Conservation (phyloP, 2,113 vertebrate species). For the Rhagologus leucostigma region DNA sequence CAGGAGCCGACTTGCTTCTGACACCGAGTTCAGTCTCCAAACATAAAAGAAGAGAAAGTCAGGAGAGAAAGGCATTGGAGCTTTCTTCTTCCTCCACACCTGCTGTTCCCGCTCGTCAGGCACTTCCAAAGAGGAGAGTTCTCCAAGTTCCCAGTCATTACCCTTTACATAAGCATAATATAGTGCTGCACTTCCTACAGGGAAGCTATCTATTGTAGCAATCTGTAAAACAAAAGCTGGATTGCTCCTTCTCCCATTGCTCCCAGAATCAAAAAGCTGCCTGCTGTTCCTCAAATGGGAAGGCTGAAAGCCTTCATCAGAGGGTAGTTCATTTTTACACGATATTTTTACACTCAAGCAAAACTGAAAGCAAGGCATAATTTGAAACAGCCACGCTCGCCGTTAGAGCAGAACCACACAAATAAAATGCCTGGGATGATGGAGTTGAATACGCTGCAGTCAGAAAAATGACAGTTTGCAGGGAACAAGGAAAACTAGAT, state of each 20-base stretch:
- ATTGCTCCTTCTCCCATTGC: conserved; percentile 31
- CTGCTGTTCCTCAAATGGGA: conserved; percentile 34
- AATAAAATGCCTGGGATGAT: conserved; percentile 36
- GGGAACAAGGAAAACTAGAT: neutral
- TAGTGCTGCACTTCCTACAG: conserved; percentile 12
- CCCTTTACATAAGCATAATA: conserved; percentile 48
- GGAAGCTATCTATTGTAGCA: conserved; percentile 38
- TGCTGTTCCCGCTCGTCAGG: neutral
- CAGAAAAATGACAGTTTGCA: conserved; percentile 14
- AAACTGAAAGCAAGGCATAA: conserved; percentile 36
- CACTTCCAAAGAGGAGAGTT: conserved; percentile 34
- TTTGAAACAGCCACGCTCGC: conserved; percentile 11
- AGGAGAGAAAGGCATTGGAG: neutral
- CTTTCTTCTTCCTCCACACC: conserved; percentile 46
- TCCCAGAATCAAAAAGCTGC: neutral
- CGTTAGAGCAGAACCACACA: neutral
- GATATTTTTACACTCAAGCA: conserved; percentile 3
- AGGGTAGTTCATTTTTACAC: neutral
- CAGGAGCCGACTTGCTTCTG: neutral
- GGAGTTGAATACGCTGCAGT: neutral
- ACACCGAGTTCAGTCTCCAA: neutral
- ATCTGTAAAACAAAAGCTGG: conserved; percentile 57
- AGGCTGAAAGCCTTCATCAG: conserved; percentile 41
- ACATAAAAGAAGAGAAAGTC: conserved; percentile 44
- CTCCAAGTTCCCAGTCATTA: conserved; percentile 52